phyloP scores from a whole-genome alignment of 2,888 invertebrate genomes.

The Parnassius smintheus region DNA sequence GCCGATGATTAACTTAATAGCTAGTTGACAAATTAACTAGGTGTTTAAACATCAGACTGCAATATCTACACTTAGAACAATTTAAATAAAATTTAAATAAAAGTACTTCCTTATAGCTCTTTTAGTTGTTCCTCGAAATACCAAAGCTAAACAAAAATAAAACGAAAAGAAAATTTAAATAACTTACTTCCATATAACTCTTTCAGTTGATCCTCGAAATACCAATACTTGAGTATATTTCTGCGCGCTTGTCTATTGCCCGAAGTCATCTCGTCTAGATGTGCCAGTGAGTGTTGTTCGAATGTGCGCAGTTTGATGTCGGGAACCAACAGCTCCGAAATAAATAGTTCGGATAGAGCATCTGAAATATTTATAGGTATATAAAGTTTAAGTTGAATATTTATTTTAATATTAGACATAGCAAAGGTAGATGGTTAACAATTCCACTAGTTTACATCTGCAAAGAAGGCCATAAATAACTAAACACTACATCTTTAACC shows the following conservation, averaged over 20 bases:
- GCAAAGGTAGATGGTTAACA: no score
- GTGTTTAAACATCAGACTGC: no score
- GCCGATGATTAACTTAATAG: no score
- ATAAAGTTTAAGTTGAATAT: no score
- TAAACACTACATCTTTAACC: no score
- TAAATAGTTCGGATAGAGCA: slow-evolving; percentile 88
- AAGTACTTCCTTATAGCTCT: slow-evolving; percentile 83
- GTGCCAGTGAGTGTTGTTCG: slow-evolving; percentile 82
- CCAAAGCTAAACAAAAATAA: slow-evolving; percentile 82
- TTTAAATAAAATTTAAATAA: no score
- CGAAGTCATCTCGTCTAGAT: slow-evolving; percentile 80
- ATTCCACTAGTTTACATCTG: no score
- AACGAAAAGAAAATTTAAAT: no score
- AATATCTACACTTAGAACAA: no score
- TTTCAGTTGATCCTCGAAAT: slow-evolving; percentile 94
- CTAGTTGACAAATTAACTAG: no score
- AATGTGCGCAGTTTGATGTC: slow-evolving; percentile 84
- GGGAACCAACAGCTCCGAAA: slow-evolving; percentile 85
- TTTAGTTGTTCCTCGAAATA: slow-evolving; percentile 94
- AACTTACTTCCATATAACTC: slow-evolving; percentile 84
- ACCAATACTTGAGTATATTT: slow-evolving; percentile 88
- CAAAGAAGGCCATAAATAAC: no score
- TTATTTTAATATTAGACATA: no score
- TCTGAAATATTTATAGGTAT: slow-evolving; percentile 73
- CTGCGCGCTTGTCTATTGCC: slow-evolving; percentile 84